Evolutionary conservation across 2,797 vertebrate genomes (phyloP).

Genomic region (Semotilus atromaculatus): DNA sequence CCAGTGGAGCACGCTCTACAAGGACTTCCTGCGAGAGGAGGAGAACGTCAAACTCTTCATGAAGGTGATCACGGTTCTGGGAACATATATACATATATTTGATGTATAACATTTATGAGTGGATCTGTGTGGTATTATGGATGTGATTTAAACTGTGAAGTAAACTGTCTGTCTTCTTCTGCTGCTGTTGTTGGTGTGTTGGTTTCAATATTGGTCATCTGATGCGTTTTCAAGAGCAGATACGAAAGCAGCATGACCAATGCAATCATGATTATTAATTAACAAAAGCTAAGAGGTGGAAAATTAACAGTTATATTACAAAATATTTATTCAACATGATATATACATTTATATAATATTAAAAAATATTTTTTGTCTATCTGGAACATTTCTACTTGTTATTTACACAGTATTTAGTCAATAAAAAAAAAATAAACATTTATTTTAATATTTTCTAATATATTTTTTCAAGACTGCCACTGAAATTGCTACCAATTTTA

Average conservation of each 20-base stretch:
- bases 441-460: no score
- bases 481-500: not conserved
- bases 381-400: not conserved
- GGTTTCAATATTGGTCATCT: not conserved
- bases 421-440: not conserved
- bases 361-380: not conserved
- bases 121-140: not conserved
- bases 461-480: not conserved
- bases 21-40: slow-evolving; percentile 93
- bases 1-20: slow-evolving; percentile 95
- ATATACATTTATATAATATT: not conserved
- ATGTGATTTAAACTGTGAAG: not conserved
- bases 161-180: no score
- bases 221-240: not conserved
- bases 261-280: not conserved
- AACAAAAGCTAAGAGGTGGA: not conserved
- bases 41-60: slow-evolving; percentile 95
- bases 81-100: not conserved
- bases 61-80: slow-evolving; percentile 80
- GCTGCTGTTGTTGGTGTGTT: not conserved
- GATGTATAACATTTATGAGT: not conserved
- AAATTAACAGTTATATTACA: not conserved
- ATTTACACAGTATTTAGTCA: not conserved
- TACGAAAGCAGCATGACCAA: not conserved
- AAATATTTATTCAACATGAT: not conserved